Evolutionary conservation across 2,888 invertebrate genomes (phyloP), one percentile per base, ranked within the genome.

Genomic region (Acleris literana): DNA sequence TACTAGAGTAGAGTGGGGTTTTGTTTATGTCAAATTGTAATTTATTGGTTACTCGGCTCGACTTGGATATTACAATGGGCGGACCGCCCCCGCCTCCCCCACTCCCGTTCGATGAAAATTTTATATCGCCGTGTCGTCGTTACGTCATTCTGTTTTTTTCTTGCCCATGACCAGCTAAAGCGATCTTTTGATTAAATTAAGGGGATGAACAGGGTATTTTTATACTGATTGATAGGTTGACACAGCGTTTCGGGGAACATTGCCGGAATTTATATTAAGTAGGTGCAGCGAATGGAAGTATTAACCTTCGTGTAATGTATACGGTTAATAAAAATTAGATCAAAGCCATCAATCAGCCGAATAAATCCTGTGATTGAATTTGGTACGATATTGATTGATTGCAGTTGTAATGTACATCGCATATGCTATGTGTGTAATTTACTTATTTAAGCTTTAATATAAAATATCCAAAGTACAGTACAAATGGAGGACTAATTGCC

Each of bases 101-200:
- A 74, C 76, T 77, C 77, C 73, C 73, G 80, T 81, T 81, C 85
- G 84, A 87, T 89, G 88, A 91, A 90, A 92, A 88, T 90, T 90
- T 88, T 89, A 90, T 90, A 90, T 90, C 79, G 81, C 81, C 85
- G 83, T 86, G 83, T 85, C 79, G 84, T 79, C 84, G 87, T 88
- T 82, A 83, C 87, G 87, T 92, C 90, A 88, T 90, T 76, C 83
- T 76, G 84, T 87, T 92, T 90, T 75, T 91, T 91, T 91, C 88
- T 89, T 86, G 80, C 79, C 83, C 88, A 81, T 83, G 87, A 86
- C 87, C 86, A 83, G 86, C 88, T 82, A 79, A 87, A 91, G 88
- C 90, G 90, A 89, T 89, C 87, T 90, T 90, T 91, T 90, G 92
- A 92, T 92, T 92, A 92, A 92, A 92, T 92, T 90, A 89, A 87